Base-by-base conservation (phyloP, 2,888 invertebrate species). In the Melikaiella ostensackeni region DNA sequence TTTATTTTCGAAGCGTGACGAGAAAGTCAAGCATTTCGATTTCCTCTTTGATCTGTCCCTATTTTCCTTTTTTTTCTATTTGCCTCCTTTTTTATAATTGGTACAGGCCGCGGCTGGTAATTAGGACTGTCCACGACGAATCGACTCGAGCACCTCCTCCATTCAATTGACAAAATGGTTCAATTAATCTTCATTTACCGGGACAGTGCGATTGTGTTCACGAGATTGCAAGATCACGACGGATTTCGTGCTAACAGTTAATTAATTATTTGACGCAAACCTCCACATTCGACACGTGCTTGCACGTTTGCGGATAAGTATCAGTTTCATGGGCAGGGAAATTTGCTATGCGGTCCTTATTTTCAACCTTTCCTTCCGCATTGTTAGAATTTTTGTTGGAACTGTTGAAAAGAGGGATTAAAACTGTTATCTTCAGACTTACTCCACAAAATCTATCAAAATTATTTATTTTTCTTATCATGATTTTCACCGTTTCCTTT, bases 71-170 rank as follows among this genome's bases (percentile, higher is more conserved):
- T 57, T 57, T 3, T 30, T 19, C 35, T 9, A 35, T 33, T 33
- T 30, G 1, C 35, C 13, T 35, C n/a, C 11, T 35, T n/a, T 63
- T 35, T n/a, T n/a, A 11, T 63, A 63, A 35, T 63, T 35, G 63
- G 19, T 8, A 7, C 61, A 61, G 63, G n/a, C 11, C 8, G 3
- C 19, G 6, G 9, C 62, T 35, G 33, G 63, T 63, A 33, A 63
- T 63, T 35, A 63, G 30, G n/a, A 63, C 57, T 24, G 35, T 63
- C 63, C n/a, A 8, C 63, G 33, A 63, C 11, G 63, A 63, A 63
- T 63, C 33, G 33, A 63, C 30, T 33, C 13, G 11, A 35, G 33
- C n/a, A 21, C 30, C 30, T 63, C 11, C n/a, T 35, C 21, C 35
- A 33, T 35, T 63, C 63, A 63, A n/a, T 63, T 63, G 33, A 62